Base-by-base conservation (phyloP, 2,888 invertebrate genomes). In the Lasioglossum lativentre region DNA sequence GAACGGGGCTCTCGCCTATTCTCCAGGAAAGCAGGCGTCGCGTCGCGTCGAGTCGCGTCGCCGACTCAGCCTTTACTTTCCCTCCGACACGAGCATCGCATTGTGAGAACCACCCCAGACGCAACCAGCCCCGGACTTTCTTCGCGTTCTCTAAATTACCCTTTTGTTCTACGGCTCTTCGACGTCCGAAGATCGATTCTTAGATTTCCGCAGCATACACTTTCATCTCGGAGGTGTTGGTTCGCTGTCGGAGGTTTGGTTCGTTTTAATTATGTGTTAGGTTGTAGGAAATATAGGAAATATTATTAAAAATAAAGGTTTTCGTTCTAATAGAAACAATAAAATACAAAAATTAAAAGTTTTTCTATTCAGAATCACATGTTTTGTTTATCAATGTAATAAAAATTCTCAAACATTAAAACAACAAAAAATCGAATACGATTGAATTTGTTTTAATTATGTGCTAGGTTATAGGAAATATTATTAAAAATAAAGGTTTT, bases 1-100 rank as follows among this genome's bases (percentile, higher is more conserved):
- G 80, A 80, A 73, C 68, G 71, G 68, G 40, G 72, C 71, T 34
- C 34, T 45, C 38, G 73, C n/a, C 70, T 73, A 47, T 72, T 71
- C 63, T 23, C 5, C 6, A 52, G 45, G n/a, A 68, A 66, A 68
- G 42, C 70, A 38, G 30, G 14, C 23, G 68, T 16, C 30, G 42
- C 27, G 38, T 47, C 40, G 38, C 30, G 68, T 16, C 30, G 42
- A 23, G 38, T 47, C 40, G 38, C 30, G 27, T n/a, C 56, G 47
- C 71, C 45, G 27, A 30, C 63, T 63, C 63, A 63, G 30, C 68
- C 34, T 12, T 10, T 45, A 40, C 47, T 52, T n/a, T 40, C n/a
- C 45, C 10, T 23, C 34, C 63, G 6, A 63, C 63, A 27, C 16
- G 30, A 19, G 63, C 14, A 14, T 27, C 34, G 40, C 8, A 66